Evolutionary conservation across 2,888 invertebrate species (phyloP).

Genomic region (Frankliniella intonsa): DNA sequence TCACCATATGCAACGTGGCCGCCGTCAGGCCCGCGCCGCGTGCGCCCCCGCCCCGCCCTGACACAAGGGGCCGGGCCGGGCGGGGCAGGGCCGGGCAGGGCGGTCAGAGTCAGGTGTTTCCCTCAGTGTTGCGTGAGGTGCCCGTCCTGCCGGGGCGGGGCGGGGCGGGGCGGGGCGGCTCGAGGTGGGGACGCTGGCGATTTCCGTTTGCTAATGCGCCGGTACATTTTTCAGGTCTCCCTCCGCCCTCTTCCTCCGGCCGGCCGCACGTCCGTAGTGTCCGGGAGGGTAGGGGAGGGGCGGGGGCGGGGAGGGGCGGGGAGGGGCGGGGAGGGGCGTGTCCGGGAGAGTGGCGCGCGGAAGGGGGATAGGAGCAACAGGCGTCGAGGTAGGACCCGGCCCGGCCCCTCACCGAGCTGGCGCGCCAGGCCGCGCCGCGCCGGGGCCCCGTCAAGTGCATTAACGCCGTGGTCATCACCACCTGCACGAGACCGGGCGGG

Average conservation of each 20-base stretch:
- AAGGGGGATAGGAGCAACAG: background rate
- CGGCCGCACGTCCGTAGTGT: background rate
- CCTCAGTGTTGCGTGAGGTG: too few species aligned
- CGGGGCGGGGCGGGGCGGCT: background rate
- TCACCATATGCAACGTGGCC: too few species aligned
- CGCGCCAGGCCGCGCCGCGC: too few species aligned
- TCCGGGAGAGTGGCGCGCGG: background rate
- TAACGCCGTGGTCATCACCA: too few species aligned
- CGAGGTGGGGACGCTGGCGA: background rate
- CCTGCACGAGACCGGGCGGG: too few species aligned
- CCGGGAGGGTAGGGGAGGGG: background rate
- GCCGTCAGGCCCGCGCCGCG: too few species aligned
- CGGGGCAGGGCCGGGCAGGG: too few species aligned
- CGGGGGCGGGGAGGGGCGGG: background rate
- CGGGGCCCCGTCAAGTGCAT: too few species aligned
- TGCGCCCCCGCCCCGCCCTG: too few species aligned
- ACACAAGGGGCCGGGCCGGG: too few species aligned
- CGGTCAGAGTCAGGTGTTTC: too few species aligned
- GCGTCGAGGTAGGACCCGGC: background rate
- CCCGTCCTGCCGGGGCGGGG: too few species aligned
- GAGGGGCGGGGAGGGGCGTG: background rate
- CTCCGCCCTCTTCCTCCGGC: background rate
- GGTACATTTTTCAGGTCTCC: slow-evolving; percentile 7
- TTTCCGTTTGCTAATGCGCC: slow-evolving; percentile 9
- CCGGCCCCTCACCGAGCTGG: background rate